Percentiles rank a stretch among this genome's conserved stretches.
Evolutionary conservation across 2,888 invertebrate species (phyloP).

Genomic region (Erebia ligea): DNA sequence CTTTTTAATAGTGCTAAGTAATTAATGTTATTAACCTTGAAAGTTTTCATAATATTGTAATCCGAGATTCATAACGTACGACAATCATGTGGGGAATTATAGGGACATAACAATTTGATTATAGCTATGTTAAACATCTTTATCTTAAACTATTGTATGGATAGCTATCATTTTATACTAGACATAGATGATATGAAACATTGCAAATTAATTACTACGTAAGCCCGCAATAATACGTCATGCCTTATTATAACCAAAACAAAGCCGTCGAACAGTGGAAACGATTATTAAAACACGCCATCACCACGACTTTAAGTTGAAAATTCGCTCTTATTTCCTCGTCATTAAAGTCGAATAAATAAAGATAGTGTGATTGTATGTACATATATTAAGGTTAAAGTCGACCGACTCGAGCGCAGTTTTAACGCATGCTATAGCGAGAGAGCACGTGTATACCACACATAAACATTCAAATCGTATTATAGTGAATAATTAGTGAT

Average conservation of each 20-base stretch:
- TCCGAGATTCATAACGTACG: no score
- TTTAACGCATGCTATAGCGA: slow-evolving; percentile 53
- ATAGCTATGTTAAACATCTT: no score
- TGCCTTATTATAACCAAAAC: neutral
- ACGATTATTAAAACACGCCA: slow-evolving; percentile 6
- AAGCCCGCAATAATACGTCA: slow-evolving; percentile 5
- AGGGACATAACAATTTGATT: no score
- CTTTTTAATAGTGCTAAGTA: no score
- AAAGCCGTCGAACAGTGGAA: slow-evolving; percentile 26
- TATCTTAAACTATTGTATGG: no score
- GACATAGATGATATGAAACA: neutral
- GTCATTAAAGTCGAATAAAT: slow-evolving; percentile 9
- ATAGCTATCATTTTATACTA: no score
- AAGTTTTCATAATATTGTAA: no score
- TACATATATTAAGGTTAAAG: slow-evolving; percentile 50
- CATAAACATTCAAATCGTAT: slow-evolving; percentile 6
- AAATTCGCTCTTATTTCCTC: slow-evolving; percentile 9
- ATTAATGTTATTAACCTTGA: no score
- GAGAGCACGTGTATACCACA: slow-evolving; percentile 57
- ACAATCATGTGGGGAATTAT: no score
- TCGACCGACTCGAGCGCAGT: slow-evolving; percentile 69
- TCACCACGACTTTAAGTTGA: neutral
- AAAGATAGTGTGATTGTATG: slow-evolving; percentile 13
- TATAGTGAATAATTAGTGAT: slow-evolving; percentile 23
- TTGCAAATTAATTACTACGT: slow-evolving; percentile 8